These are phyloP conservation scores for Pongo pygmaeus DNA, from an alignment of 2,113 vertebrate species.

Conservation along the genomic window DNA sequence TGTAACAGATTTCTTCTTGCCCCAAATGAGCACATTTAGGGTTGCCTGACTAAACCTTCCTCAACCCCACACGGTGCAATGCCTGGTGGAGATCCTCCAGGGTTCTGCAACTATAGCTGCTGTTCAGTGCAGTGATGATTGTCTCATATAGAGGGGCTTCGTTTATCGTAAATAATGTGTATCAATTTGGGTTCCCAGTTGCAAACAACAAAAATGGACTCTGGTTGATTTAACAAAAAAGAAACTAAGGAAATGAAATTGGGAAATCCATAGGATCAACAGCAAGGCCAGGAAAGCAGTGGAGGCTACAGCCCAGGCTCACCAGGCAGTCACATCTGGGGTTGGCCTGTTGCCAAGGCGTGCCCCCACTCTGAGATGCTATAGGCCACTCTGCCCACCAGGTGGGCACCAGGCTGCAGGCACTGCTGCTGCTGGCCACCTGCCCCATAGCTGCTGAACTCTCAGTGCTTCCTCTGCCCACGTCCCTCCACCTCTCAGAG, in stretches of 20 bases:
- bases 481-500: neutral
- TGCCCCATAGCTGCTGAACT: neutral
- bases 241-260: neutral
- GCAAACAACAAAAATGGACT: neutral
- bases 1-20: neutral
- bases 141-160: neutral
- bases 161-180: neutral
- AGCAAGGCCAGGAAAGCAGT: neutral
- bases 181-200: neutral
- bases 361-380: neutral
- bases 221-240: conserved; percentile 3
- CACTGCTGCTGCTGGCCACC: neutral
- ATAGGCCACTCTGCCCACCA: too few species aligned
- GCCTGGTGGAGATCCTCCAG: neutral
- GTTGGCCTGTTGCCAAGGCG: neutral
- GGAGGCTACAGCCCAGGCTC: neutral
- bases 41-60: neutral
- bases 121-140: neutral
- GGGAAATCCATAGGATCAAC: neutral
- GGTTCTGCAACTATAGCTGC: neutral
- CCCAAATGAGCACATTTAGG: neutral
- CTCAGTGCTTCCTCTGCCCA: neutral
- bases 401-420: neutral
- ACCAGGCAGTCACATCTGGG: neutral
- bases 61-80: rapidly evolving